Evolutionary conservation across 2,888 invertebrate species (phyloP).

Genomic region (Drosophila picticornis): DNA sequence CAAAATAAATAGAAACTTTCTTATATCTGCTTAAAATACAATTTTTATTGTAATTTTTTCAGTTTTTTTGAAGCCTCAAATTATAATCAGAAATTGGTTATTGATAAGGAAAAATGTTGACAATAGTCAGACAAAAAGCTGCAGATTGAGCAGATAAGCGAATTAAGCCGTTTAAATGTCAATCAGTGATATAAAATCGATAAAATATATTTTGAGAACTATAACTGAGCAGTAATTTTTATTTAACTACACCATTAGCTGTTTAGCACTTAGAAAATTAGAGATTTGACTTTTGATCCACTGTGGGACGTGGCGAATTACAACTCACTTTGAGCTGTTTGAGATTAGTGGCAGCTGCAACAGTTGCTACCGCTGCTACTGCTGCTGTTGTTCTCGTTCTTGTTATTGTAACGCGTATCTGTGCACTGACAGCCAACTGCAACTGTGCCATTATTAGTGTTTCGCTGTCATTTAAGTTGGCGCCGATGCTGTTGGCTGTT

Average conservation of each 20-base stretch:
- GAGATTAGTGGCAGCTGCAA: conserved; percentile 62
- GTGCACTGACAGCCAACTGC: conserved; percentile 33
- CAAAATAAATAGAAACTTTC: too few species aligned
- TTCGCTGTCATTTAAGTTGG: conserved; percentile 62
- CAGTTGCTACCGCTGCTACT: conserved; percentile 21
- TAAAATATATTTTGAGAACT: neutral
- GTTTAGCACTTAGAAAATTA: neutral
- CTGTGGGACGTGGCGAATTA: conserved; percentile 2
- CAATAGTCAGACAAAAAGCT: neutral
- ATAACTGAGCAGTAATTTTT: neutral
- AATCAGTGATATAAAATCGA: neutral
- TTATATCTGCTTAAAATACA: neutral
- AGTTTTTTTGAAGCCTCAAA: neutral
- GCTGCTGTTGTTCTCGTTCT: conserved; percentile 7
- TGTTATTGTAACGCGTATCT: conserved; percentile 1
- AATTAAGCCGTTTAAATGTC: neutral
- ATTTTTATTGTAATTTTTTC: neutral
- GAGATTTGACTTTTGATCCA: neutral
- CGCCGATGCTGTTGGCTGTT: conserved; percentile 8
- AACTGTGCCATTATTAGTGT: conserved; percentile 61
- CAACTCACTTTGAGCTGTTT: conserved; percentile 43
- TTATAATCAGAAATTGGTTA: neutral
- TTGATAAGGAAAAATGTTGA: neutral
- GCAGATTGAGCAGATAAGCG: neutral
- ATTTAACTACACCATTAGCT: neutral